Base-by-base conservation (phyloP, 2,797 vertebrate genomes). In the Furcifer pardalis region DNA sequence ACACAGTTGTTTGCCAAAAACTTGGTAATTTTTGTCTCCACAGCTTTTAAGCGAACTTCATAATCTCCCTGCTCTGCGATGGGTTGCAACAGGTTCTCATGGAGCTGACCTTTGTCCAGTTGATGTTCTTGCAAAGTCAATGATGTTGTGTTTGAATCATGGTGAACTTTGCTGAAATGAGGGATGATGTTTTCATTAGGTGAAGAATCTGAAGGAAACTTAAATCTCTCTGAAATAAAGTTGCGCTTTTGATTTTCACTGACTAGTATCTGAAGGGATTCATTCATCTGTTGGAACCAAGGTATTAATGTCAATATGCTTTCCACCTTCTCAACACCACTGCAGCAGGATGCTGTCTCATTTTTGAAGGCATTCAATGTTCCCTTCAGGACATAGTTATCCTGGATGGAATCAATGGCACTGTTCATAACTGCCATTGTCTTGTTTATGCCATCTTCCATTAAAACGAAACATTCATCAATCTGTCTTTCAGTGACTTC, bases 371-470 rank as follows among this genome's bases (percentile, higher is more conserved):
- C 56, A 78, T 0, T 62, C 21, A 95, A 78, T 0, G 1, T 73
- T 69, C 93, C 92, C 89, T 95, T 96, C 37, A 88, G 83, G 30
- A 94, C 88, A 4, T 94, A 97, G 79, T 96, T 96, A 87, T 97
- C 96, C 65, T 91, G 95, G 86, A 97, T 92, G 73, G 93, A 95
- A 92, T 97, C 96, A 1, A 97, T 87, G 84, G 94, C 96, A 13
- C 85, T 92, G 74, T 97, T 97, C 76, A 97, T 82, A 83, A 96
- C 85, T 35, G 74, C 91, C 95, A 96, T 95, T 42, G 96, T 97
- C 86, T 96, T 96, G 84, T 97, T 97, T 81, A 97, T 88, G 10
- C 95, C 96, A 5, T 97, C 97, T 88, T 97, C 96, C 86, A 94
- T 92, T 91, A 96, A 94, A 81, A 92, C 77, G 49, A 91, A 93